Evolutionary conservation across 2,113 vertebrate species (phyloP), one percentile per base, ranked within the genome.

Genomic region (Petaurus breviceps): DNA sequence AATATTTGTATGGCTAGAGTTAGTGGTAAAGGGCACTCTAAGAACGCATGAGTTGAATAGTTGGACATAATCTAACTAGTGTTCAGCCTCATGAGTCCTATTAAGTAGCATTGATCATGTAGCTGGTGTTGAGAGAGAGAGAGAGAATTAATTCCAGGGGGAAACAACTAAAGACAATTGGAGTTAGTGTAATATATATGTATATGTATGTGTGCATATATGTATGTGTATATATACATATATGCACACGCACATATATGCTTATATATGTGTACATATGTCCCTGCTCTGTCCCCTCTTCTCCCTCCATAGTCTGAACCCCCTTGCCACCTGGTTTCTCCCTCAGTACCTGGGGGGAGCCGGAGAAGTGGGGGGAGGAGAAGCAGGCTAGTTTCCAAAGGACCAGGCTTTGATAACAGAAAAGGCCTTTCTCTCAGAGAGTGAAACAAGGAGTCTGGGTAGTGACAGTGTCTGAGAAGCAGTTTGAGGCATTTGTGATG

Each of bases 381-480:
- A 94, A 77, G 90, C 6, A 95, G 77, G 90, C 4, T 95, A 37
- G 91, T 94, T 84, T 95, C 0, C 0, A 50, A 6, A 19, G 25
- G 54, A 90, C 55, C 55, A 23, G 90, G 1, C 37, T 0, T 25
- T 51, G 50, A 90, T 49, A 50, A 7, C n/a, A 43, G 0, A 93
- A 52, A 53, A 97, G 91, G 90, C 93, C 68, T 97, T 96, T 97
- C 97, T 97, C 96, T 96, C 55, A 14, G 0, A 3, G 97, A 24
- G 46, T 19, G 10, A n/a, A 16, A 46, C 19, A 52, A n/a, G 50
- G 93, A 43, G 97, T 92, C 95, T 94, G 95, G 92, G 0, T 92
- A 96, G 89, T 98, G 98, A 98, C 98, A 98, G 95, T 57, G 95
- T 92, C 96, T 98, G 97, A 97, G 98, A 98, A 98, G 98, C 97